Conservation (phyloP, 2,797 vertebrate genomes). For the Galago senegalensis region DNA sequence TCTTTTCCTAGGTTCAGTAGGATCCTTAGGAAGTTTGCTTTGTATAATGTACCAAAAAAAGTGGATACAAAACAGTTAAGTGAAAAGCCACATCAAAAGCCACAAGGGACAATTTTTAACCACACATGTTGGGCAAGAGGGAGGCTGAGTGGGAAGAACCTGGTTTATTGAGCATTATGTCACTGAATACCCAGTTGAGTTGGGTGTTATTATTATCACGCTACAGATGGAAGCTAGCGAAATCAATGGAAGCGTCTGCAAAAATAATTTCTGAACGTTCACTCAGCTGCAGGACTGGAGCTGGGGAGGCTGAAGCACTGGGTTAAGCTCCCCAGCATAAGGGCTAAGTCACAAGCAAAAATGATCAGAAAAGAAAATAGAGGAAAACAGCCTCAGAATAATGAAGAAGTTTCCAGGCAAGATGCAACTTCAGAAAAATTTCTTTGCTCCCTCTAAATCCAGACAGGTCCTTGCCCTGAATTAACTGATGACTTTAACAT, state of each 20-base stretch:
- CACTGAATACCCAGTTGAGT: background rate
- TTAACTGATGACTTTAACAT: background rate
- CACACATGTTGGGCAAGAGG: background rate
- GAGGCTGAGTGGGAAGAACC: background rate
- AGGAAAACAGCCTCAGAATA: background rate
- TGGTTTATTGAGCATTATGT: conserved; percentile 2
- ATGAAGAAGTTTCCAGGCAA: background rate
- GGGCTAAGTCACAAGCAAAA: background rate
- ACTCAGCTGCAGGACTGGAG: background rate
- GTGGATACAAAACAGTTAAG: background rate
- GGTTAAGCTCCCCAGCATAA: background rate
- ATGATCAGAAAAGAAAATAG: background rate
- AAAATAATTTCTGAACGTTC: background rate
- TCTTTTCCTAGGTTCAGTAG: background rate
- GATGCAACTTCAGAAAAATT: background rate
- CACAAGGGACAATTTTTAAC: background rate
- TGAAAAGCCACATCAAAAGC: background rate
- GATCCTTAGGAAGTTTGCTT: background rate
- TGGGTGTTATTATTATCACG: background rate
- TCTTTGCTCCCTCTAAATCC: background rate
- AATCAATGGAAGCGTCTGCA: background rate
- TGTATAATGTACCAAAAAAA: background rate
- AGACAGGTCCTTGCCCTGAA: background rate
- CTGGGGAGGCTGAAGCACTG: background rate
- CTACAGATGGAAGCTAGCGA: background rate